These are phyloP conservation scores for Sesia apiformis DNA, from an alignment of 2,888 invertebrate genomes.

Conservation along the genomic window DNA sequence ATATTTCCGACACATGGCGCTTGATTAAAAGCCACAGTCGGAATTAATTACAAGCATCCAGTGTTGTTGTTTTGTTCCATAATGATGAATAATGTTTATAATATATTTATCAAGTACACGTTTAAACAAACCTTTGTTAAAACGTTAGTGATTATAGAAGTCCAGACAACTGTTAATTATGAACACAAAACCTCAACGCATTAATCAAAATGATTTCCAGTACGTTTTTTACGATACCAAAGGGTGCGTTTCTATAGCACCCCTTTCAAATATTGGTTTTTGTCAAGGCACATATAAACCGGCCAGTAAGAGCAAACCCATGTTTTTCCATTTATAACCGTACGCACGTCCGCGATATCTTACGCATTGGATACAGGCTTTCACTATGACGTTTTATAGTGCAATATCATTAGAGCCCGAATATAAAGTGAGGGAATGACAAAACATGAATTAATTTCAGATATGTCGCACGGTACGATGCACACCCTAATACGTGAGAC, in stretches of 20 bases:
- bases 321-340: slow-evolving; percentile 64
- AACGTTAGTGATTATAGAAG: not conserved
- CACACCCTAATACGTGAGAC: slow-evolving; percentile 31
- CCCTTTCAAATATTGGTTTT: slow-evolving; percentile 74
- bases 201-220: slow-evolving; percentile 61
- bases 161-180: slow-evolving; percentile 8
- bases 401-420: slow-evolving; percentile 65
- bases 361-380: slow-evolving; percentile 41
- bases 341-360: slow-evolving; percentile 56
- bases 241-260: slow-evolving; percentile 64
- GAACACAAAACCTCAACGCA: slow-evolving; percentile 31
- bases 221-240: slow-evolving; percentile 53
- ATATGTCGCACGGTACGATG: slow-evolving; percentile 68
- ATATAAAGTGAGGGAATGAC: slow-evolving; percentile 72
- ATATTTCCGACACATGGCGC: slow-evolving; percentile 38
- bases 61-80: not conserved
- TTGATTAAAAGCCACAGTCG: slow-evolving; percentile 40
- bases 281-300: slow-evolving; percentile 35
- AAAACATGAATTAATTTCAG: slow-evolving; percentile 74
- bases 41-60: slow-evolving; percentile 5
- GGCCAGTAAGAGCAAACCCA: slow-evolving; percentile 70
- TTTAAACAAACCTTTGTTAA: not conserved
- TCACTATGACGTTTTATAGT: slow-evolving; percentile 59
- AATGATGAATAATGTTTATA: not conserved
- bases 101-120: not conserved